Evolutionary conservation across 2,888 invertebrate species (phyloP), one percentile per base, ranked within the genome.

Genomic region (Diarsia brunnea): DNA sequence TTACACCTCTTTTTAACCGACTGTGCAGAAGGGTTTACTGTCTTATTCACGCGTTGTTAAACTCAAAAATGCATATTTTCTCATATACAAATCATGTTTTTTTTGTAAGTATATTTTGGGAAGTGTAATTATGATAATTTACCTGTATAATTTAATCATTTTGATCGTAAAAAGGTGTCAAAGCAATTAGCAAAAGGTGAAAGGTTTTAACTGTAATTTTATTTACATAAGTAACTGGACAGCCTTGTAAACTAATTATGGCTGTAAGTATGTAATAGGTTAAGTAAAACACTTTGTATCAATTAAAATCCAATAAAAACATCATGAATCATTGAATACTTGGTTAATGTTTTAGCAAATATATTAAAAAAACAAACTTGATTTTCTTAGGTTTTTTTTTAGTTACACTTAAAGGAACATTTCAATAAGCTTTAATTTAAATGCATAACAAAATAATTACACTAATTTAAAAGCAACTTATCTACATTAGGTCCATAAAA

Each of bases 381-480:
- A n/a, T 43, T 47, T 24, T 43, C 4, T 12, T 0, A 43, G 14
- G 0, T 47, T 27, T 31, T 61, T 63, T 61, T 4, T 19, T 43
- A 47, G 0, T 16, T 31, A 61, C 21, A 73, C 51, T 16, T 27
- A 49, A 45, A 49, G 8, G 1, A 45, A 75, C 70, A 64, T 77
- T 77, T 81, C 63, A 80, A 80, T 70, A 53, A 64, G 24, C 58
- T 64, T 74, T 74, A 55, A 82, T 78, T 63, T 24, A 66, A 55
- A 75, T 69, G 12, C 49, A 27, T 8, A 73, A 43, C 61, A 61
- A 64, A 77, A 69, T 80, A 80, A 76, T 73, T 70, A 77, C 38
- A 70, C 51, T 71, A 69, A 77, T 84, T 61, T 78, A 76, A 84
- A 78, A 84, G 63, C 78, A 79, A 87, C 68, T 76, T 79, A 85